These are phyloP conservation scores for Hirundo rustica DNA, from an alignment of 2,797 vertebrate species.

Conservation along the genomic window DNA sequence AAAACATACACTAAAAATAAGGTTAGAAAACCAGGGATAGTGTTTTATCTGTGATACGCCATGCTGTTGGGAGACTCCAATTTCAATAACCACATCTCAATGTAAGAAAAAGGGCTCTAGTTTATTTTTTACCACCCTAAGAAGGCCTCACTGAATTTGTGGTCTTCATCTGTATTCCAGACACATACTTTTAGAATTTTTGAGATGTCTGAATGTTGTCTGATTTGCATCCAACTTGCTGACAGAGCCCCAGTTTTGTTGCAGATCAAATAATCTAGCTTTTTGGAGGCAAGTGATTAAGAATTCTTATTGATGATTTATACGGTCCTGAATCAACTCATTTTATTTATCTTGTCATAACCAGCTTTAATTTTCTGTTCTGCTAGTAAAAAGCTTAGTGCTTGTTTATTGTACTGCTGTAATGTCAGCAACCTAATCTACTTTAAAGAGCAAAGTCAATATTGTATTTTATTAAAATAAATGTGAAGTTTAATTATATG, in stretches of 20 bases:
- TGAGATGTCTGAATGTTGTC: constrained; percentile 56
- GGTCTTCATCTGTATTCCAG: constrained; percentile 48
- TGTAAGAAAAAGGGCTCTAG: neutral
- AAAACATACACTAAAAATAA: neutral
- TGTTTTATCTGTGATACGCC: neutral
- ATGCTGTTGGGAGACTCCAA: neutral
- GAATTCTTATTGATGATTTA: constrained; percentile 65
- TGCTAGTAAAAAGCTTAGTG: constrained; percentile 55
- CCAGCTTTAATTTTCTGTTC: constrained; percentile 67
- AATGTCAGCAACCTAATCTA: constrained; percentile 69
- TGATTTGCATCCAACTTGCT: constrained; percentile 60
- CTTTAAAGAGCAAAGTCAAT: constrained; percentile 71
- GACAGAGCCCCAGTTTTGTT: constrained; percentile 56
- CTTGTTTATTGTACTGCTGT: constrained; percentile 57
- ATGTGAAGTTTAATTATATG: constrained; percentile 66
- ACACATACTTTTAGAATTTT: constrained; percentile 10
- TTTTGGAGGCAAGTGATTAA: constrained; percentile 51
- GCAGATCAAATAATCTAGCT: constrained; percentile 58
- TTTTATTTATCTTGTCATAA: constrained; percentile 64
- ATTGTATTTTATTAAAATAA: constrained; percentile 62
- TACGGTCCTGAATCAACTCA: constrained; percentile 46
- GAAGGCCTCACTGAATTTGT: constrained; percentile 3
- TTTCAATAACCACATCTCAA: neutral
- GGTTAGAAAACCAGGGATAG: neutral
- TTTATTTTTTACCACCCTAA: neutral